These are phyloP conservation scores for Gymnothorax javanicus DNA, from an alignment of 2,797 vertebrate species.

Conservation along the genomic window DNA sequence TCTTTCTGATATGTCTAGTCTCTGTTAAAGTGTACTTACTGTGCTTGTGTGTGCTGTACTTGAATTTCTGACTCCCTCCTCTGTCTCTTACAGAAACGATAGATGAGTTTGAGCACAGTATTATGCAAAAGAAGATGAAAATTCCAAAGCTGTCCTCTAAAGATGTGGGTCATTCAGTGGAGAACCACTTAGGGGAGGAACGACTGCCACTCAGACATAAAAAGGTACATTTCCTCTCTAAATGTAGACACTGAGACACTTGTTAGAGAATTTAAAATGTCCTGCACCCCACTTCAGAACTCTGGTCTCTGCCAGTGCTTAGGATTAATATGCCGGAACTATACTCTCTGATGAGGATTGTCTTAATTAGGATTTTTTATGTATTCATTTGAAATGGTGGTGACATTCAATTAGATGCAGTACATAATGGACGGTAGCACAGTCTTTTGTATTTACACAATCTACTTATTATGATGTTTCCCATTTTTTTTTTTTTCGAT, in stretches of 20 bases:
- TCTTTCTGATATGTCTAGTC: slow-evolving; percentile 26
- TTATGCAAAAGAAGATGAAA: slow-evolving; percentile 99
- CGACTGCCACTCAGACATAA: slow-evolving; percentile 93
- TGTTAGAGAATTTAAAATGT: slow-evolving; percentile 15
- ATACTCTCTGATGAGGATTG: slow-evolving; percentile 35
- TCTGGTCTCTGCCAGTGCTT: neutral
- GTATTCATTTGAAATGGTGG: slow-evolving; percentile 15
- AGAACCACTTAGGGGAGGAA: slow-evolving; percentile 93
- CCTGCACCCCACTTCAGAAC: slow-evolving; percentile 7
- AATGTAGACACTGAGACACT: slow-evolving; percentile 11
- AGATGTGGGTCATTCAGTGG: slow-evolving; percentile 88
- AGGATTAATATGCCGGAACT: slow-evolving; percentile 17
- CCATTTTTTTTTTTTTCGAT: neutral
- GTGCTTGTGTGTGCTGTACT: neutral
- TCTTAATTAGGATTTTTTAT: slow-evolving; percentile 30
- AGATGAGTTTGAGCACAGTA: slow-evolving; percentile 97
- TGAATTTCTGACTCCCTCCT: slow-evolving; percentile 65
- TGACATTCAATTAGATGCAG: slow-evolving; percentile 13
- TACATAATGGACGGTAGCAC: neutral
- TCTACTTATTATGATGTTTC: neutral
- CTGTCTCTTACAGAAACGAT: slow-evolving; percentile 85
- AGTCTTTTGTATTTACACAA: neutral
- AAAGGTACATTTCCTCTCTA: slow-evolving; percentile 79
- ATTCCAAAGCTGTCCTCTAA: slow-evolving; percentile 96
- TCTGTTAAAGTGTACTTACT: neutral